Base-by-base conservation (phyloP, 2,113 vertebrate genomes). In the Melanocharis versteri region DNA sequence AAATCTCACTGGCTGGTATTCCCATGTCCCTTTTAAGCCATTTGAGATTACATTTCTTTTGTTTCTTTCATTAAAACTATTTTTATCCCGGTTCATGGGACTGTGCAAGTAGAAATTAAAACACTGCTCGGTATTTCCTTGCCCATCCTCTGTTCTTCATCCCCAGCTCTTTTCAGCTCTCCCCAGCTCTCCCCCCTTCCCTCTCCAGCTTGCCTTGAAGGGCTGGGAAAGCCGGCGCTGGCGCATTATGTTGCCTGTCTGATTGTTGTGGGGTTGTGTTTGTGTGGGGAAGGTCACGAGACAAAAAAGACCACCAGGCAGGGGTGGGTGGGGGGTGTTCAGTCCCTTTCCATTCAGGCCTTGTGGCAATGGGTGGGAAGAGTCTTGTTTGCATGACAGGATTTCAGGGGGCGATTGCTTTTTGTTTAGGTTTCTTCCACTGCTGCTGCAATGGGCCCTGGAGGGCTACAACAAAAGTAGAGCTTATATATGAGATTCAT, bases 261-360 rank as follows among this genome's bases (percentile, higher is more conserved):
- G 90, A 97, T 97, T 94, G 79, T 95, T 90, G 80, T 73, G 92
- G 76, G 84, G 90, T 95, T 96, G 93, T 96, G 78, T 96, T 95
- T 96, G 94, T 95, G 91, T 2, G 35, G 81, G 64, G 87, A 96
- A 96, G 95, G 97, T 97, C 95, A 97, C 7, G 6, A 83, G 90
- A 97, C 94, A 96, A 93, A 97, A 97, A 94, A 93, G 96, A 94
- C 97, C 96, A 97, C 97, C 96, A 80, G 93, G 91, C 78, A 89
- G 76, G 60, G 54, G n/a, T 60, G 78, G 64, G 28, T 3, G 31
- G 73, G 86, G 84, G 83, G 18, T 28, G 66, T 79, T 92, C 82
- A 69, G 47, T 87, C 79, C 70, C 42, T 58, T 75, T 70, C 87
- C 83, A 94, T 97, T 97, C 96, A 97, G 60, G 31, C 80, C 68